Conservation (phyloP, 2,888 invertebrate species). For the Entomobrya proxima region DNA sequence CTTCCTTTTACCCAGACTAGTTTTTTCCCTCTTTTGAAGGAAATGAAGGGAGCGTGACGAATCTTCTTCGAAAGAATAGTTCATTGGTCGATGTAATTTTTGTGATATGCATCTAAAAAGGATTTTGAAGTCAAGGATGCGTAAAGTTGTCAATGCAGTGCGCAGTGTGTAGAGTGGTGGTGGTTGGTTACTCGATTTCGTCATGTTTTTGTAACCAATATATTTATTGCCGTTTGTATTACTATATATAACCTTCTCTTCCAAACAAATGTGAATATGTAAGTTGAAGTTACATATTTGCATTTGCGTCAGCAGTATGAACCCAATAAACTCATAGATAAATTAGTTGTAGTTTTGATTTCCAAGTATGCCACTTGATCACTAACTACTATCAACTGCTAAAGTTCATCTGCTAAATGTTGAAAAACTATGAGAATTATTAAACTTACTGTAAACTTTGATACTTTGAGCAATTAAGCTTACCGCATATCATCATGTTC, state of each 20-base stretch:
- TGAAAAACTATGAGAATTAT: no score
- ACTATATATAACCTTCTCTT: background rate
- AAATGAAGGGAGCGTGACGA: constrained; percentile 68
- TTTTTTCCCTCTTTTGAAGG: constrained; percentile 31
- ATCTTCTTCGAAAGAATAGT: constrained; percentile 62
- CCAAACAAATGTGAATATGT: background rate
- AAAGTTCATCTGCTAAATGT: no score
- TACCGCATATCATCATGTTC: no score
- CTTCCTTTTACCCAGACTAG: constrained; percentile 12
- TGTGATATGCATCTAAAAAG: constrained; percentile 56
- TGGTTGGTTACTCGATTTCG: constrained; percentile 19
- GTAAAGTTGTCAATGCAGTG: constrained; percentile 63
- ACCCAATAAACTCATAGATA: no score
- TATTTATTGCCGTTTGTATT: background rate
- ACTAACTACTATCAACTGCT: no score
- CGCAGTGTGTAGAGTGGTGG: background rate
- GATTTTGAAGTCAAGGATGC: constrained; percentile 65
- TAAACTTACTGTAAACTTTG: no score
- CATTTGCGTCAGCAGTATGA: no score
- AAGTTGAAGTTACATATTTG: no score
- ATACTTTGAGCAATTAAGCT: no score
- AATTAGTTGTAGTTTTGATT: no score
- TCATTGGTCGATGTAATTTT: constrained; percentile 61
- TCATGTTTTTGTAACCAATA: constrained; percentile 17
- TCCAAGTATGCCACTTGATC: no score